phyloP scores from a whole-genome alignment of 2,113 vertebrate genomes.

The Odocoileus virginianus region DNA sequence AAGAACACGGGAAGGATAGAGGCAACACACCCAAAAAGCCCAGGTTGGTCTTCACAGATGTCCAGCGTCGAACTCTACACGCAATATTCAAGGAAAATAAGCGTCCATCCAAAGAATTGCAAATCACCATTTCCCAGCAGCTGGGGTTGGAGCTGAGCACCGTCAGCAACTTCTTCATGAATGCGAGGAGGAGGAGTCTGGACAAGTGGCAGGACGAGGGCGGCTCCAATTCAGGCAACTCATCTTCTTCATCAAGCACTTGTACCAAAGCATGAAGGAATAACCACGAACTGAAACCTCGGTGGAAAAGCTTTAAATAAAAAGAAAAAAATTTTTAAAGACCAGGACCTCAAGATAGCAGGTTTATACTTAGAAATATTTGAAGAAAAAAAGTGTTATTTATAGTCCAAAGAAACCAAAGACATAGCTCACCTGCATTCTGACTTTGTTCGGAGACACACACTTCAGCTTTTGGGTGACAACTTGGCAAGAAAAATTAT shows the following conservation, averaged over 20 bases:
- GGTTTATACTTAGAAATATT: constrained; percentile 98
- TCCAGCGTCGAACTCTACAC: constrained; percentile 98
- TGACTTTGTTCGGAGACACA: constrained; percentile 91
- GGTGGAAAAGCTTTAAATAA: constrained; percentile 87
- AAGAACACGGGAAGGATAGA: constrained; percentile 94
- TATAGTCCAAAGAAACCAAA: constrained; percentile 99
- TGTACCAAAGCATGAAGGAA: constrained; percentile 99
- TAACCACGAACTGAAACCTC: constrained; percentile 86
- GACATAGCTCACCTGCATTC: constrained; percentile 95
- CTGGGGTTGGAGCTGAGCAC: constrained; percentile 97
- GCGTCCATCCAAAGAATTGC: constrained; percentile 99
- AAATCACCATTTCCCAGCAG: constrained; percentile 99
- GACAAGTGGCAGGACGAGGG: constrained; percentile 99
- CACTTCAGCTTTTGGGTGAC: constrained; percentile 85
- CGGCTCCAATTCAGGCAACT: constrained; percentile 88
- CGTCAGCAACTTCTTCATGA: constrained; percentile 99
- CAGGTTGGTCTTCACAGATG: constrained; percentile 97
- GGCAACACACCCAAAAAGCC: constrained; percentile 95
- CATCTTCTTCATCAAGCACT: constrained; percentile 91
- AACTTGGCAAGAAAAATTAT: constrained; percentile 82
- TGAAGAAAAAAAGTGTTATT: constrained; percentile 88
- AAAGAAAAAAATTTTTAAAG: constrained; percentile 85
- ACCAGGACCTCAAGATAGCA: constrained; percentile 91
- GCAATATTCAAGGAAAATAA: constrained; percentile 99
- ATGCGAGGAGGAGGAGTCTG: constrained; percentile 95